Conservation (phyloP, 2,797 vertebrate genomes). For the Sciurus vulgaris region DNA sequence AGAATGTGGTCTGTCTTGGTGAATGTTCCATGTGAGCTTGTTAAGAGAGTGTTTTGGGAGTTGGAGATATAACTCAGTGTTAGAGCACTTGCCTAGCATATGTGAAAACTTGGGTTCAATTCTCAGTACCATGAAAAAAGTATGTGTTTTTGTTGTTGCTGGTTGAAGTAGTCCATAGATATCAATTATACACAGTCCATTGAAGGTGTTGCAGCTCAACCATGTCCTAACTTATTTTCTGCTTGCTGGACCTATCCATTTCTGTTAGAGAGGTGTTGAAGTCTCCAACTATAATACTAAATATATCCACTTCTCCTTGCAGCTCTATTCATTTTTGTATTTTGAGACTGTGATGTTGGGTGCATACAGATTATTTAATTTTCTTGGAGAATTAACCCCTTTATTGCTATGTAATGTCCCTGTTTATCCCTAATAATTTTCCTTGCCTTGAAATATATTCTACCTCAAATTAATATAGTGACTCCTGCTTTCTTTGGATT, state of each 20-base stretch:
- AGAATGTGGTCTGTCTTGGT: not conserved
- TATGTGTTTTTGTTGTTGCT: not conserved
- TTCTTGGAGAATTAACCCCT: not conserved
- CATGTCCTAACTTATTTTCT: not conserved
- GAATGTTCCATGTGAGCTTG: not conserved
- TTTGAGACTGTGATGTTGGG: no score
- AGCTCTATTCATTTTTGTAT: no score
- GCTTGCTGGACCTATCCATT: not conserved
- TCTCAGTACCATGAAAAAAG: not conserved
- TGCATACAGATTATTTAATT: not conserved
- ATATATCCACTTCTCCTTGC: not conserved
- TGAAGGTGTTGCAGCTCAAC: not conserved
- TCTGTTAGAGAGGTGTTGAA: not conserved
- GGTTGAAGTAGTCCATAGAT: not conserved
- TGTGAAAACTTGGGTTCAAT: not conserved
- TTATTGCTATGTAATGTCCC: not conserved
- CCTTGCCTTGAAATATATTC: not conserved
- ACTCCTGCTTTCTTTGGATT: not conserved
- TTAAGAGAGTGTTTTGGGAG: not conserved
- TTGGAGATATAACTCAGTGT: not conserved
- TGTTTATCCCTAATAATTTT: not conserved
- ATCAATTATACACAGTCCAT: not conserved
- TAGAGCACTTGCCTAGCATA: not conserved
- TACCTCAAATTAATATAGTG: not conserved
- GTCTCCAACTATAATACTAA: no score